phyloP scores from a whole-genome alignment of 1,140 invertebrate genomes.

The Lucilia cuprina region DNA sequence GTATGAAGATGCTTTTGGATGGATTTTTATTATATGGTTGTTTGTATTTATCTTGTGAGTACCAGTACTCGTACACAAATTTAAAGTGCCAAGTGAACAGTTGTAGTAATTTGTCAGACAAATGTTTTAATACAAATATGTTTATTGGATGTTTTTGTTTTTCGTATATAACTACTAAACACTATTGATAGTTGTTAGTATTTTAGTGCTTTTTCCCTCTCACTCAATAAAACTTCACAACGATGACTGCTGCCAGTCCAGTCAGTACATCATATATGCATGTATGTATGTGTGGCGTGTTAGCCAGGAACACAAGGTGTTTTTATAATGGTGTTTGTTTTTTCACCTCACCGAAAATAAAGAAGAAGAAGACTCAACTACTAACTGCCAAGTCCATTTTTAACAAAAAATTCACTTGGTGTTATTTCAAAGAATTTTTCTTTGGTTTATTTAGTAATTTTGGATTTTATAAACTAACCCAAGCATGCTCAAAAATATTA shows the following conservation, averaged over 20 bases:
- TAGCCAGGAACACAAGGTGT: conserved; percentile 12
- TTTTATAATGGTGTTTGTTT: conserved; percentile 27
- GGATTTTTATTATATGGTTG: neutral
- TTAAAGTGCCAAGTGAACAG: conserved; percentile 29
- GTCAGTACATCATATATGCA: neutral
- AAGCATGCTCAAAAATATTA: neutral
- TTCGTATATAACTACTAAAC: neutral
- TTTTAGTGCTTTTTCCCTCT: neutral
- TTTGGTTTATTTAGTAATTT: neutral
- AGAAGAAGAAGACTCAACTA: too few species aligned
- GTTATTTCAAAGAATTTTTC: neutral
- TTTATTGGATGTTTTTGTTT: neutral
- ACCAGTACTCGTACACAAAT: neutral
- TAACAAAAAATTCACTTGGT: neutral
- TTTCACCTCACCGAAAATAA: neutral
- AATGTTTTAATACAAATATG: conserved; percentile 27
- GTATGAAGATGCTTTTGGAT: neutral
- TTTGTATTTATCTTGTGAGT: neutral
- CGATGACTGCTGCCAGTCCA: neutral
- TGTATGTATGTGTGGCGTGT: neutral
- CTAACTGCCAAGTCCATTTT: neutral
- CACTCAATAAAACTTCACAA: neutral
- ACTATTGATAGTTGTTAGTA: neutral
- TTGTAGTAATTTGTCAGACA: conserved; percentile 35
- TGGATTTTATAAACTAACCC: neutral